Base-by-base conservation (phyloP, 2,113 vertebrate genomes). In the Cynoglossus semilaevis region DNA sequence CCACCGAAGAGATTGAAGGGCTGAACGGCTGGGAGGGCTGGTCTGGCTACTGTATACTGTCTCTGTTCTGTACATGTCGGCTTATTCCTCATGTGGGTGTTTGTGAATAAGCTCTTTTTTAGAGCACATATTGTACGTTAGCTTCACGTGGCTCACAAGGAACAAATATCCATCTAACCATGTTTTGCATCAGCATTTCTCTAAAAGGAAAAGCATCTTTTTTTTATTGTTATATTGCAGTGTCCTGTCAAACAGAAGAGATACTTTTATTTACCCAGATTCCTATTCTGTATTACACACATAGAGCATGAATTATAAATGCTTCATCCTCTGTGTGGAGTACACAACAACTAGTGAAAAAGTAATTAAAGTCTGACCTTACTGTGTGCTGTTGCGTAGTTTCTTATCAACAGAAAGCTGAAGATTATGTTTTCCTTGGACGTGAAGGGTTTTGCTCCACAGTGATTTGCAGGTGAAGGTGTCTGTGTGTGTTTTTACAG, bases 251-350 rank as follows among this genome's bases (percentile, higher is more conserved):
- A 58, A 64, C 2, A 12, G 12, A 55, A 36, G 0, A 8, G 7
- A 44, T 22, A 7, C 70, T 66, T 59, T 37, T 67, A 50, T 68
- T 76, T 40, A 45, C 15, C 15, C 19, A 2, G 10, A 13, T 41
- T 41, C 38, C 38, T 34, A 9, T 0, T 12, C 22, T 35, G 13
- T 57, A 41, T 18, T 5, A 51, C 14, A 62, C 52, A 51, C 35
- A 44, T 19, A 69, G 12, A 51, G 12, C 41, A 72, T 75, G 43
- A 70, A 70, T 75, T 75, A 73, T 76, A 18, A 63, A 76, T 77
- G 34, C 42, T 43, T 41, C 29, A 49, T n/a, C n/a, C 50, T 2
- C 58, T 49, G 58, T 16, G 61, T 43, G 29, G 51, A 40, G 17
- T 67, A 66, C 49, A 67, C 37, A 70, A 36, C 8, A 3, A 16